phyloP scores from a whole-genome alignment of 2,113 vertebrate species.

The Tachysurus fulvidraco region DNA sequence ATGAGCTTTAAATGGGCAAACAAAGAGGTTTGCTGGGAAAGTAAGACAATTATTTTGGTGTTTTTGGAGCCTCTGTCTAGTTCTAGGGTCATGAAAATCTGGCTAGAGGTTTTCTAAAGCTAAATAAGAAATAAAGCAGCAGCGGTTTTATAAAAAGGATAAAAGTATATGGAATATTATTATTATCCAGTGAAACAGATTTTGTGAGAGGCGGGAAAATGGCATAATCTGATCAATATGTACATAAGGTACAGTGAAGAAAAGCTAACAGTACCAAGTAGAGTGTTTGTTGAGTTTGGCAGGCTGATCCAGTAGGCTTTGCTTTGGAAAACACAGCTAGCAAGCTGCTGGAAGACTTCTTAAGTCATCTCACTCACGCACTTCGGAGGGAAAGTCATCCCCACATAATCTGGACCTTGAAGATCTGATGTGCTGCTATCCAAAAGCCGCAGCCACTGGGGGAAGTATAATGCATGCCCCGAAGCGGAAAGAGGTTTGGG shows the following conservation, averaged over 20 bases:
- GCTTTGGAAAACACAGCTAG: conserved; percentile 55
- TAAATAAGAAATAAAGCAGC: conserved; percentile 7
- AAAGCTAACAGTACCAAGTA: conserved; percentile 8
- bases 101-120: neutral
- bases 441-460: conserved; percentile 61
- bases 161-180: neutral
- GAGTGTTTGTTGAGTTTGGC: conserved; percentile 45
- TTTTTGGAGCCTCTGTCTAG: conserved; percentile 6
- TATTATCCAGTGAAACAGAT: neutral
- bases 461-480: conserved; percentile 42
- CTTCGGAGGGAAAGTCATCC: conserved; percentile 40
- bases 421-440: conserved; percentile 58
- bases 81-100: conserved; percentile 13
- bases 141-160: neutral
- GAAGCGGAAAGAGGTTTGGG: conserved; percentile 12
- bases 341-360: conserved; percentile 59
- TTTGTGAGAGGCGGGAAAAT: neutral
- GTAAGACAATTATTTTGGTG: conserved; percentile 14
- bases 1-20: conserved; percentile 38
- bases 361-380: conserved; percentile 62
- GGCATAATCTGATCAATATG: neutral
- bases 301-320: conserved; percentile 15
- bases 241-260: conserved; percentile 10
- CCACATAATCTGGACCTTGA: conserved; percentile 53
- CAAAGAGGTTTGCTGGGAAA: conserved; percentile 24